phyloP scores from a whole-genome alignment of 2,888 invertebrate genomes.

The Strigamia crassipes region DNA sequence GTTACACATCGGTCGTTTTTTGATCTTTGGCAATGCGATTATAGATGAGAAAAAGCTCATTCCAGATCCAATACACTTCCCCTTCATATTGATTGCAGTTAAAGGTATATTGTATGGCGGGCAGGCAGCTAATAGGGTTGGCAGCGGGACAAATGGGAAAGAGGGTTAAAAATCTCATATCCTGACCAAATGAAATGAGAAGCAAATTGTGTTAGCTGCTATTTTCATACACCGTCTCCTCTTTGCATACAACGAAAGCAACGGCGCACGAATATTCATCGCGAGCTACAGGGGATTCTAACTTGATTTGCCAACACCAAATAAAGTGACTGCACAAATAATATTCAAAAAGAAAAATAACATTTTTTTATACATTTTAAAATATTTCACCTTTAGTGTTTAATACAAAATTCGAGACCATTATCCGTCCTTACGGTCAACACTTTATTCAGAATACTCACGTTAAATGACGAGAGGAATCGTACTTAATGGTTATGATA shows the following conservation, averaged over 20 bases:
- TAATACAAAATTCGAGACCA: too few species aligned
- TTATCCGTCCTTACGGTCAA: too few species aligned
- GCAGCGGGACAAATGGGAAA: slow-evolving; percentile 30
- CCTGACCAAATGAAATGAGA: slow-evolving; percentile 44
- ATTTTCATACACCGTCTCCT: slow-evolving; percentile 15
- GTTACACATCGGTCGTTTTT: slow-evolving; percentile 1
- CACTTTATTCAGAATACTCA: too few species aligned
- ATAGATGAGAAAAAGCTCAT: slow-evolving; percentile 35
- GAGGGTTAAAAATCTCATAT: slow-evolving; percentile 45
- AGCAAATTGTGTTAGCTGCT: slow-evolving; percentile 44
- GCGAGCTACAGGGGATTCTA: slow-evolving; percentile 7
- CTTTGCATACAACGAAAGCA: neutral
- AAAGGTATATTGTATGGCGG: slow-evolving; percentile 23
- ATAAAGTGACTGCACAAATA: slow-evolving; percentile 32
- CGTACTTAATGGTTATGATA: too few species aligned
- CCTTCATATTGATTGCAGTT: slow-evolving; percentile 31
- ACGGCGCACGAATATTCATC: slow-evolving; percentile 12
- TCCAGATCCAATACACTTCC: slow-evolving; percentile 25
- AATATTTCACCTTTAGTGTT: too few species aligned
- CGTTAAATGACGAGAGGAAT: too few species aligned
- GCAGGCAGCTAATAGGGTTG: slow-evolving; percentile 12
- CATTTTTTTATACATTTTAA: too few species aligned
- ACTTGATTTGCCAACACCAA: slow-evolving; percentile 24
- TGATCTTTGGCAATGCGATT: slow-evolving; percentile 30
- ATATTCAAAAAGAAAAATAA: neutral